These are phyloP conservation scores for Gandaritis pyraliata DNA, from an alignment of 2,888 invertebrate species.

Conservation along the genomic window DNA sequence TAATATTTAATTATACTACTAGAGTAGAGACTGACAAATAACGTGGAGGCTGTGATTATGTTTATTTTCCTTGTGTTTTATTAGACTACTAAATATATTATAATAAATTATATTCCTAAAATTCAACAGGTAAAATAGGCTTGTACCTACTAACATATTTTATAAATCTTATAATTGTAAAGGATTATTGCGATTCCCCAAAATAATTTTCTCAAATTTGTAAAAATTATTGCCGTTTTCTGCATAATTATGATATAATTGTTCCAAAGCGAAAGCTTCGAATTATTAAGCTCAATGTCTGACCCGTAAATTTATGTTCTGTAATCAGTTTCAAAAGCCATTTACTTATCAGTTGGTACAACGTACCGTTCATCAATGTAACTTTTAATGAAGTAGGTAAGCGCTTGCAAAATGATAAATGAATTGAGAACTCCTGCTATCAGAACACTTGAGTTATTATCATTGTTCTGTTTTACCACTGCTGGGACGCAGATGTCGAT, in stretches of 20 bases:
- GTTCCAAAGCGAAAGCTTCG: conserved; percentile 43
- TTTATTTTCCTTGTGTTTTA: too few species aligned
- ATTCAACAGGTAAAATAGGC: too few species aligned
- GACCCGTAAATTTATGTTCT: conserved; percentile 41
- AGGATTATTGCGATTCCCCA: too few species aligned
- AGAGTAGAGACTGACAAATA: too few species aligned
- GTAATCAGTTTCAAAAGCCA: conserved; percentile 52
- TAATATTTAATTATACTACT: too few species aligned
- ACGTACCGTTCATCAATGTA: conserved; percentile 44
- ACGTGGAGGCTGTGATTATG: too few species aligned
- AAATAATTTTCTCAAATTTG: too few species aligned
- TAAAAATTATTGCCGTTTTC: not conserved
- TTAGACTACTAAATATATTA: too few species aligned
- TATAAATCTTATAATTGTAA: too few species aligned
- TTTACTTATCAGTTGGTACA: conserved; percentile 52
- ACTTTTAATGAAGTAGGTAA: conserved; percentile 42
- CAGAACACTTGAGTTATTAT: conserved; percentile 22
- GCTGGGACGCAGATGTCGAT: conserved; percentile 18
- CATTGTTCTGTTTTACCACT: conserved; percentile 22
- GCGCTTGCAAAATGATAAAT: conserved; percentile 37
- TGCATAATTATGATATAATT: not conserved
- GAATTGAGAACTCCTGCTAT: conserved; percentile 27
- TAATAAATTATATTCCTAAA: too few species aligned
- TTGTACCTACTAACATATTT: too few species aligned
- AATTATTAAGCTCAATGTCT: conserved; percentile 47